A percentile compares a stretch with the other conserved stretches of the same genome.
phyloP scores from a whole-genome alignment of 2,888 invertebrate species.

The Nudaria mundana region DNA sequence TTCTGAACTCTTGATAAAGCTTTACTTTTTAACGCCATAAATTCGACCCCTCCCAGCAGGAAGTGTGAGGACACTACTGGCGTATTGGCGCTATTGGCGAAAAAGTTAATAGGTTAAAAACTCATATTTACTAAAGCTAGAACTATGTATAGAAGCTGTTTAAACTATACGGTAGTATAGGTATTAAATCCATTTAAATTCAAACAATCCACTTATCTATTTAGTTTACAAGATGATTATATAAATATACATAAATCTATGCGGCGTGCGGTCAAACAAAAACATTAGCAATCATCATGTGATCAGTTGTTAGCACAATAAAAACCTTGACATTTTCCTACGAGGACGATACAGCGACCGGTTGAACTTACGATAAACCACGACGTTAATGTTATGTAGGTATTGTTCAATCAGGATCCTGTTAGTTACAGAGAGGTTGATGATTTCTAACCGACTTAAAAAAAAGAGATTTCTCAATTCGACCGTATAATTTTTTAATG shows the following conservation, averaged over 20 bases:
- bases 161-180: no score
- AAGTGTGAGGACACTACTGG: no score
- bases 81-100: no score
- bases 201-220: slow-evolving; percentile 15
- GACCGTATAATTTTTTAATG: no score
- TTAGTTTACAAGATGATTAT: slow-evolving; percentile 20
- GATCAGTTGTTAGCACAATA: slow-evolving; percentile 41
- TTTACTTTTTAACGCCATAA: no score
- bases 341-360: slow-evolving; percentile 47
- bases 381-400: slow-evolving; percentile 26
- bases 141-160: no score
- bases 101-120: no score
- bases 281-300: slow-evolving; percentile 40
- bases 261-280: slow-evolving; percentile 19
- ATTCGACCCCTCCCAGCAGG: no score
- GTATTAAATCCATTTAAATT: slow-evolving; percentile 26
- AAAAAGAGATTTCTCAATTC: no score
- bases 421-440: background rate
- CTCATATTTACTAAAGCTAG: no score
- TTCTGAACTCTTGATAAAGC: no score
- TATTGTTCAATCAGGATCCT: slow-evolving; percentile 13
- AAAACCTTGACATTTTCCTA: slow-evolving; percentile 51
- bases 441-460: background rate
- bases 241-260: slow-evolving; percentile 25
- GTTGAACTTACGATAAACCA: slow-evolving; percentile 36